These are phyloP conservation scores for Drosophila prosaltans DNA, from an alignment of 1,140 invertebrate genomes.

Conservation along the genomic window DNA sequence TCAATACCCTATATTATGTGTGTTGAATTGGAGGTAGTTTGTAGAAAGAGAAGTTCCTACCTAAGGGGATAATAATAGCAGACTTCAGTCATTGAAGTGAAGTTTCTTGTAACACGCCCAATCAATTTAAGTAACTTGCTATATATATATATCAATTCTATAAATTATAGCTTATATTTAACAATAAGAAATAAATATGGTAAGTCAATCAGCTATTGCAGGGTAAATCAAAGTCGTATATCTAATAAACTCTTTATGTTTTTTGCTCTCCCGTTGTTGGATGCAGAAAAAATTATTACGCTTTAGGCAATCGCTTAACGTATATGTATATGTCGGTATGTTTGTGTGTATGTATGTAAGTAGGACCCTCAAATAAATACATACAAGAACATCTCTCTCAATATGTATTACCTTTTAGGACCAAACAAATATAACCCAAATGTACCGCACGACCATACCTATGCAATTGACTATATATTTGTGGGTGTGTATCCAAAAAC, in stretches of 20 bases:
- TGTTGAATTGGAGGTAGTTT: too few relatives aligned
- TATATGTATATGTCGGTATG: not conserved
- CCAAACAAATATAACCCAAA: slow-evolving; percentile 11
- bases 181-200: too few relatives aligned
- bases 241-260: not conserved
- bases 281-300: slow-evolving; percentile 3
- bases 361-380: slow-evolving; percentile 11
- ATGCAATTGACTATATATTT: slow-evolving; percentile 11
- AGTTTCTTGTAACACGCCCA: too few relatives aligned
- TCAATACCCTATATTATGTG: not conserved
- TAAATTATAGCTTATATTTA: too few relatives aligned
- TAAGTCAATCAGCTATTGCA: not conserved
- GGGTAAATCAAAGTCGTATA: not conserved
- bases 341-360: not conserved
- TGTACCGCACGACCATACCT: not conserved
- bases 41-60: too few relatives aligned
- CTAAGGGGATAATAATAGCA: too few relatives aligned
- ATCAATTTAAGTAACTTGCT: too few relatives aligned
- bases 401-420: slow-evolving; percentile 21
- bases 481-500: slow-evolving; percentile 5
- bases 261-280: not conserved
- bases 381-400: slow-evolving; percentile 2
- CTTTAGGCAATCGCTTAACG: slow-evolving; percentile 14
- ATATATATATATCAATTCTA: too few relatives aligned
- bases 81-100: too few relatives aligned